Base-by-base conservation (phyloP, 1,140 invertebrate genomes). In the Sinonovacula constricta region DNA sequence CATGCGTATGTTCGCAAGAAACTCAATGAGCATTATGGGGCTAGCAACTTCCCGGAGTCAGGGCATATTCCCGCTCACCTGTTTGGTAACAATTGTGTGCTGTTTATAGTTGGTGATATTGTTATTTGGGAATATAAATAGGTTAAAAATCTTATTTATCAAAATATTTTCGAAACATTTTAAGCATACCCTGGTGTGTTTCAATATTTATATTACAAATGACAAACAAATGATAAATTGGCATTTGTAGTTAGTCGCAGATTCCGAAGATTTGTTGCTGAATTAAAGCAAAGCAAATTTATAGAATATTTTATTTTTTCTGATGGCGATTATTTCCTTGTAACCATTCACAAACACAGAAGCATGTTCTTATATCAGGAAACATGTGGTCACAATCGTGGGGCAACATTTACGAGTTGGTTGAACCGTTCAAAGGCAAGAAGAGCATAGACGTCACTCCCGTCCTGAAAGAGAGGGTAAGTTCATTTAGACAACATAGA, bases 361-460 rank as follows among this genome's bases (percentile, higher is more conserved):
- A n/a, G n/a, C n/a, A n/a, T n/a, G n/a, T n/a, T 54, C 51, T 68
- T 60, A 24, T 59, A 72, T 22, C 59, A 84, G 82, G 96, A 39
- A 97, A 97, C 85, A 96, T 98, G 94, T 98, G 96, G 96, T 95
- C 95, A 0, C 96, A 98, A 90, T 93, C 92, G 0, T 98, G 96
- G 96, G 91, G 90, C 10, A 94, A 95, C 81, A 93, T 98, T 24
- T 94, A 96, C 57, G 95, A 97, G 65, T 92, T 85, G 18, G 53
- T 85, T 4, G 63, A 81, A 22, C 84, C 84, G 0, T 86, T 59
- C 51, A 80, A 81, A 56, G 59, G 62, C 26, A 83, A 82, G 70
- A 24, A 74, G 2, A 78, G 68, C 12, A 63, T 87, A 10, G 87
- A 88, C 54, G 85, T 88, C 15, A 87, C 86, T 3, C 94, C 94